phyloP scores from a whole-genome alignment of 2,113 vertebrate genomes.

The Tamias sibiricus region DNA sequence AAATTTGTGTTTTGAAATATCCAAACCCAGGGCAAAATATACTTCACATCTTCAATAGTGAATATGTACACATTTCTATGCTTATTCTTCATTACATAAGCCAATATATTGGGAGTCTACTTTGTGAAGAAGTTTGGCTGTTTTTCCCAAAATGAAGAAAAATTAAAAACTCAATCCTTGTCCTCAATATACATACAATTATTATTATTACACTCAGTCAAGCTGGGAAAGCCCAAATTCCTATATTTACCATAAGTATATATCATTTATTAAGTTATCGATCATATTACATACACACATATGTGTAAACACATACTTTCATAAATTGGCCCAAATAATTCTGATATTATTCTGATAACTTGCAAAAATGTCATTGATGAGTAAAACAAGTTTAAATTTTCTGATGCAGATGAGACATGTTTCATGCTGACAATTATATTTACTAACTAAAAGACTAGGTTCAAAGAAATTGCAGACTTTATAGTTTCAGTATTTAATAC shows the following conservation, averaged over 20 bases:
- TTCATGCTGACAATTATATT: not conserved
- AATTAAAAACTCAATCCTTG: not conserved
- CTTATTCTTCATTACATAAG: not conserved
- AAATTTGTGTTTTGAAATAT: not conserved
- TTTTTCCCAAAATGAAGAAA: not conserved
- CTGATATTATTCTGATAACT: not conserved
- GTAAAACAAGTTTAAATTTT: not conserved
- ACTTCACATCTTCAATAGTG: not conserved
- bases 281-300: not conserved
- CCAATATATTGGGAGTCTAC: not conserved
- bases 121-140: not conserved
- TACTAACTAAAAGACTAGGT: not conserved
- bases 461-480: not conserved
- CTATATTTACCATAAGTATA: not conserved
- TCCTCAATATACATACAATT: not conserved
- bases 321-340: not conserved
- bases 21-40: not conserved
- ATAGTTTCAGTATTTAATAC: not conserved
- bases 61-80: not conserved
- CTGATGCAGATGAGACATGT: not conserved
- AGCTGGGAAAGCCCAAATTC: not conserved
- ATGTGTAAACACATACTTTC: not conserved
- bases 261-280: slow-evolving; percentile 7
- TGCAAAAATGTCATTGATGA: not conserved
- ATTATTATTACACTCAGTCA: not conserved